Base-by-base conservation (phyloP, 2,888 invertebrate species). In the Agrochola lychnidis region DNA sequence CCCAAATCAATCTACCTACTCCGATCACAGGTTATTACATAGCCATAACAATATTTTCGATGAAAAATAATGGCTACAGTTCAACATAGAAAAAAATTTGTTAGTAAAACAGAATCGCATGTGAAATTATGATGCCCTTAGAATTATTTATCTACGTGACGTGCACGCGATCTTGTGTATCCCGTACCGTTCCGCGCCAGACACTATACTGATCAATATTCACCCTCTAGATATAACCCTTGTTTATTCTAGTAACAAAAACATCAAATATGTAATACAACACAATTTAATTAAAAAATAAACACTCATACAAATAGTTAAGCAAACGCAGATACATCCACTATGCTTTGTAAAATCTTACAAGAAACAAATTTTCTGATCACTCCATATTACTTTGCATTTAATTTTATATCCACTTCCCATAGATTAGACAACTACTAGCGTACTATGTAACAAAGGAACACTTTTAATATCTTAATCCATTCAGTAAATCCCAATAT, bases 231-330 rank as follows among this genome's bases (percentile, higher is more conserved):
- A 30, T 40, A 48, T 36, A 73, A 66, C 45, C 63, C 72, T 10
- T 56, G 59, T 81, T 79, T 64, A 69, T 63, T 64, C 70, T 79
- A 73, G 22, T 63, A 81, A 84, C 75, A 81, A 84, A 90, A 84
- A 87, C 78, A 80, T 68, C 69, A 68, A 76, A 56, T 75, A 70
- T 80, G 79, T 85, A 79, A 85, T 88, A 87, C 73, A 90, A 89
- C 84, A 88, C 73, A 86, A 78, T 90, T 89, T 90, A 88, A 89
- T 91, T 86, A 90, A 56, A 89, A 88, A 87, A 84, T 85, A 85
- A 85, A 86, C 86, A 83, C 81, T 82, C 73, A 81, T 89, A 88
- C 84, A 88, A 89, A 89, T 70, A 78, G 67, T 83, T 86, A 69
- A 66, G 69, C 71, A 70, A 85, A 87, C 68, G 75, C 74, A 83